phyloP scores from a whole-genome alignment of 2,113 vertebrate genomes.

The Vidua chalybeata region DNA sequence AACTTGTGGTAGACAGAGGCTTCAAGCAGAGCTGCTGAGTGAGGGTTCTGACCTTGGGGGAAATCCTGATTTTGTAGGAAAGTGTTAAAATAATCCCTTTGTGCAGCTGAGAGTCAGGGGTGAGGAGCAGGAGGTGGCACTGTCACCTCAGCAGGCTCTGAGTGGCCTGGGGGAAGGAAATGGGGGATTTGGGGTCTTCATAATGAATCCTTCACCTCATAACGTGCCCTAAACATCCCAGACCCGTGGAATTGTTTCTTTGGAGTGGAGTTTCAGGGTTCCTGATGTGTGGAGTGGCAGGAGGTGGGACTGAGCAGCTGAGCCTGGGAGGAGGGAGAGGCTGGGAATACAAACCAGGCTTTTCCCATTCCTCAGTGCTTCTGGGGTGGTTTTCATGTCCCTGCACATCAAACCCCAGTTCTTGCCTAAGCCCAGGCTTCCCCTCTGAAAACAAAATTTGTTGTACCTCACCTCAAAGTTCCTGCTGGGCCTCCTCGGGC shows the following conservation, averaged over 20 bases:
- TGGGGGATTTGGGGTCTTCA: not conserved
- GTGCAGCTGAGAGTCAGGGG: not conserved
- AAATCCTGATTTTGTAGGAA: not conserved
- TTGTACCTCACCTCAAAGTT: not conserved
- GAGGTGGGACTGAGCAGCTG: not conserved
- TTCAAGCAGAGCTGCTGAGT: not conserved
- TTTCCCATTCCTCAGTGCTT: not conserved
- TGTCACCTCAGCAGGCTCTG: not conserved
- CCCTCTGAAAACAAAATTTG: not conserved
- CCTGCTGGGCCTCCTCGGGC: not conserved
- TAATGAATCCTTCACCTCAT: not conserved
- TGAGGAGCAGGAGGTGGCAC: not conserved
- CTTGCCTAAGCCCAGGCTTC: not conserved
- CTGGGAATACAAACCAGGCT: not conserved
- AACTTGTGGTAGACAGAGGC: not conserved
- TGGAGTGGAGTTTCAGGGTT: not conserved
- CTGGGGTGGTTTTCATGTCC: not conserved
- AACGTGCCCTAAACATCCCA: not conserved
- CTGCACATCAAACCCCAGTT: not conserved
- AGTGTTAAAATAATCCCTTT: not conserved
- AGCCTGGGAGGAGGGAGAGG: not conserved
- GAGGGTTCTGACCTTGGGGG: not conserved
- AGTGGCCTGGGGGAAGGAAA: not conserved
- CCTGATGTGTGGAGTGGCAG: not conserved
- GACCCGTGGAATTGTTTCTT: accelerated